phyloP scores from a whole-genome alignment of 1,140 invertebrate genomes.

The Drosophila trapezifrons region DNA sequence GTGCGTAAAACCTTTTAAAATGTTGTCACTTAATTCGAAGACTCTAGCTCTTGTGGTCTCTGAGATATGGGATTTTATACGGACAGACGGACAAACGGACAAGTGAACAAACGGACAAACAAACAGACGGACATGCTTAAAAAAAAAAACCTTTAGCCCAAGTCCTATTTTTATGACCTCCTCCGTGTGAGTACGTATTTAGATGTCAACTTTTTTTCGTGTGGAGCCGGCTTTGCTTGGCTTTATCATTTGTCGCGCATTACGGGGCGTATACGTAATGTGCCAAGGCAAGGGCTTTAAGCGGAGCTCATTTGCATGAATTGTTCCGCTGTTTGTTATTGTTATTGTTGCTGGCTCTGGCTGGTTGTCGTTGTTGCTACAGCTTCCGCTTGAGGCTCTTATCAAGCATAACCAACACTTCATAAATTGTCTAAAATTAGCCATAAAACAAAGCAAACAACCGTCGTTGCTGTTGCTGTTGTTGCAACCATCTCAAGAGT shows the following conservation, averaged over 20 bases:
- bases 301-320: conserved; percentile 75
- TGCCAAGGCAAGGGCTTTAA: conserved; percentile 51
- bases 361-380: conserved; percentile 29
- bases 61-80: neutral
- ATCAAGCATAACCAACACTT: conserved; percentile 79
- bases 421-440: conserved; percentile 83
- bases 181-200: neutral
- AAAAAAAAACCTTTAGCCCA: neutral
- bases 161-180: neutral
- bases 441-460: conserved; percentile 69
- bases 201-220: conserved; percentile 13
- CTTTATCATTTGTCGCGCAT: conserved; percentile 67
- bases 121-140: no score
- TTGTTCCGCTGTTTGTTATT: conserved; percentile 53
- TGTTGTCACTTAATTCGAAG: no score
- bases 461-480: conserved; percentile 17
- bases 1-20: no score
- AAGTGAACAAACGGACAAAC: neutral
- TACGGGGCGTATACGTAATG: conserved; percentile 69
- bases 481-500: conserved; percentile 42
- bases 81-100: neutral
- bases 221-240: conserved; percentile 20
- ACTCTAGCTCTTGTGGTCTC: neutral
- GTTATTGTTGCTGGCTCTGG: conserved; percentile 25
- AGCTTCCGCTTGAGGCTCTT: conserved; percentile 58